A percentile compares a stretch with the other conserved stretches of the same genome.
Evolutionary conservation across 1,140 invertebrate genomes (phyloP).

Genomic region (Drosophila oshimai): DNA sequence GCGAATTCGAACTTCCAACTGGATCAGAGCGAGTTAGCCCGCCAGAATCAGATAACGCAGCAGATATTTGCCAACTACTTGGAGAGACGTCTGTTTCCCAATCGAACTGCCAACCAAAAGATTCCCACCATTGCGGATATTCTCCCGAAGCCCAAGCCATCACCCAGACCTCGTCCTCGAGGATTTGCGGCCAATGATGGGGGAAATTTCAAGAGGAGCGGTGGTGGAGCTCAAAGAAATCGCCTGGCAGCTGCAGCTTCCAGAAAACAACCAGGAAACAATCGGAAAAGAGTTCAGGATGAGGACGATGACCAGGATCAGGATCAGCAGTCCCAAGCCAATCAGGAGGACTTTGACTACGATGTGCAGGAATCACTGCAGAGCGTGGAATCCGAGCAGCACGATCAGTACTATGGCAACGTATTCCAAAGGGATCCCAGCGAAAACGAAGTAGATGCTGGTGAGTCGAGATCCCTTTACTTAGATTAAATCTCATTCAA

Average conservation of each 20-base stretch:
- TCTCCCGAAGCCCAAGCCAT: constrained; percentile 82
- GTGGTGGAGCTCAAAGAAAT: constrained; percentile 53
- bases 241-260: constrained; percentile 46
- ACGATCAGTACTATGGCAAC: constrained; percentile 83
- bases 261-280: constrained; percentile 28
- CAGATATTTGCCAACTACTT: constrained; percentile 88
- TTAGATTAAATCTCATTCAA: not conserved
- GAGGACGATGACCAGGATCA: constrained; percentile 28
- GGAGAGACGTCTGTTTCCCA: constrained; percentile 85
- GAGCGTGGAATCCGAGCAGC: constrained; percentile 87
- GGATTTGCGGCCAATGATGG: constrained; percentile 50
- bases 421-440: constrained; percentile 76
- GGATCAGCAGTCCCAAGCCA: constrained; percentile 46
- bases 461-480: constrained; percentile 38
- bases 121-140: constrained; percentile 86
- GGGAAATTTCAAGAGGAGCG: constrained; percentile 46
- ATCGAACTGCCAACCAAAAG: constrained; percentile 83
- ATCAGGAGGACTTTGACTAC: constrained; percentile 69
- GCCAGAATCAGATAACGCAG: constrained; percentile 88
- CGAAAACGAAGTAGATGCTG: constrained; percentile 79
- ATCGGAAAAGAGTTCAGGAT: constrained; percentile 3
- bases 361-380: constrained; percentile 84
- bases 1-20: constrained; percentile 48
- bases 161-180: constrained; percentile 52
- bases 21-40: constrained; percentile 85